Evolutionary conservation across 1,140 invertebrate species (phyloP).

Genomic region (Penaeus indicus): DNA sequence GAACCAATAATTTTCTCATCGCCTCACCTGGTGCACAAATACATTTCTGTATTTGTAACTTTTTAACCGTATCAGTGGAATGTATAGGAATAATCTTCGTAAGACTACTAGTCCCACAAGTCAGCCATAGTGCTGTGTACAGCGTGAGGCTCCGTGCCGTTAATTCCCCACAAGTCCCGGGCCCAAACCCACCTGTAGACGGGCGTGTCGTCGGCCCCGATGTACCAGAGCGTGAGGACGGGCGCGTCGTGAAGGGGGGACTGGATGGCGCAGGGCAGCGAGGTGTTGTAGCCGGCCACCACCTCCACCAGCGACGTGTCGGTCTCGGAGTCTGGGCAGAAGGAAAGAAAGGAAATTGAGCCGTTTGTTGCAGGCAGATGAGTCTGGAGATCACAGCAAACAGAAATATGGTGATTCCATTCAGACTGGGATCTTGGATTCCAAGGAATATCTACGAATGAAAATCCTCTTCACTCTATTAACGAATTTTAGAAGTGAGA

Average conservation of each 20-base stretch:
- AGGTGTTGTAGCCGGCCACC: conserved; percentile 59
- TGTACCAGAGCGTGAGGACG: conserved; percentile 62
- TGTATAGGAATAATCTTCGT: no score
- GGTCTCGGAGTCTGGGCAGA: conserved; percentile 28
- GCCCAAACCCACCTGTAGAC: conserved; percentile 56
- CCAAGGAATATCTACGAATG: no score
- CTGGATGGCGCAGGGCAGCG: conserved; percentile 60
- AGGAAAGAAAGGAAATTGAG: background rate
- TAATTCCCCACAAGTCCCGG: no score
- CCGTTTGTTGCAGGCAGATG: background rate
- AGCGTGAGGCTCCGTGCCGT: no score
- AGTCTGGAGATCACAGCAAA: background rate
- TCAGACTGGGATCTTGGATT: no score
- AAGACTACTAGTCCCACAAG: no score
- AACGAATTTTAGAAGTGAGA: no score
- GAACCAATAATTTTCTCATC: background rate
- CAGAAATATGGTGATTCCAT: no score
- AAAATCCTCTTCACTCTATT: no score
- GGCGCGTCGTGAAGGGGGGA: conserved; percentile 54
- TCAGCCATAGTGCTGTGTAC: no score
- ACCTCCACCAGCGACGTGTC: conserved; percentile 61
- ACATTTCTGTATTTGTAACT: background rate
- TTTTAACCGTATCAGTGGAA: no score
- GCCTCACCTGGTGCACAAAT: background rate
- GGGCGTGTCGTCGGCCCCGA: conserved; percentile 59